Base-by-base conservation (phyloP, 2,888 invertebrate species). In the Pandemis heparana region DNA sequence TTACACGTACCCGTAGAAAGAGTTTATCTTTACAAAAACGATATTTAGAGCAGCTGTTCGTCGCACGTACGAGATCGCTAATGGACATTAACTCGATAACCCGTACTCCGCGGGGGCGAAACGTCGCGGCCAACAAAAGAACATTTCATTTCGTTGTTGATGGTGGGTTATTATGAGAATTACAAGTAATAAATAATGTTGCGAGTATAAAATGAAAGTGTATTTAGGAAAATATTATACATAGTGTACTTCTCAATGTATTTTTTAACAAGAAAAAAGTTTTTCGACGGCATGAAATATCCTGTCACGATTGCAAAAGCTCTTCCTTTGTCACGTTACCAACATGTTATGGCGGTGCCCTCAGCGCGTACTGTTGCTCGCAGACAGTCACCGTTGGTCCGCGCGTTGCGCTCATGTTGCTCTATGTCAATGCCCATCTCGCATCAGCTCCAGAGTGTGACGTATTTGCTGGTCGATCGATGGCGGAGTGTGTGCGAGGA, bases 31-130 rank as follows among this genome's bases (percentile, higher is more conserved):
- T 79, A 78, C 78, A 77, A 77, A 77, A 72, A 77, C 78, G 77
- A 75, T 77, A 79, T 79, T 76, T 76, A 77, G 76, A 77, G 79
- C 84, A 85, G 84, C 81, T 83, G 85, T 77, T 79, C 69, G 63
- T 72, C 68, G 69, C 79, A 79, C 78, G 75, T 79, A 81, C 79
- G 77, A 79, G 78, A 79, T 82, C 82, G 78, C 82, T 83, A 85
- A 86, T 83, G 80, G 81, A 79, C 79, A 79, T 80, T 81, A 83
- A 81, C 80, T 80, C 79, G 81, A 85, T 83, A 85, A 80, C 79
- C 83, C 79, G 77, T 5, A 16, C 65, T 65, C 65, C 51, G 73
- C 75, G 71, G 72, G 70, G 77, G 75, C 74, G 76, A 65, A 72
- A 74, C 67, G 73, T 71, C 75, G 39, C n/a, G 18, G 43, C 48